Conservation (phyloP, 2,797 vertebrate genomes). For the Pipistrellus pipistrellus region DNA sequence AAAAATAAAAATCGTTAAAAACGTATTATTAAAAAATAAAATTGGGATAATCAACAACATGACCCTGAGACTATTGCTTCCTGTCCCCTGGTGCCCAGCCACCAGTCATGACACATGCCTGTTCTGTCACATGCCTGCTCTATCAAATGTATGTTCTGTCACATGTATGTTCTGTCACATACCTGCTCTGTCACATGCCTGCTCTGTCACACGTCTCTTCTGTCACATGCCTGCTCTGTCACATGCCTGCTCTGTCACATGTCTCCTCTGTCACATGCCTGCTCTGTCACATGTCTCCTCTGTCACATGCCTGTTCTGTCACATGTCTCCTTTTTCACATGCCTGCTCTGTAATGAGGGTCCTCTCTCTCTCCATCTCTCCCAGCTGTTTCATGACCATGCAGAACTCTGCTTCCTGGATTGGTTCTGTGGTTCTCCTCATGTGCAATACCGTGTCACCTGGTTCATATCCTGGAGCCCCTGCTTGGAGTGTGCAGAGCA, state of each 20-base stretch:
- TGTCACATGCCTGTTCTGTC: background rate
- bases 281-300: too few species aligned
- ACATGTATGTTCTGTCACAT: too few species aligned
- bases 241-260: too few species aligned
- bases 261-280: background rate
- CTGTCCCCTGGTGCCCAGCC: background rate
- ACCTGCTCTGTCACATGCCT: too few species aligned
- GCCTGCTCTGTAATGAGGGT: too few species aligned
- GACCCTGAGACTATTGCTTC: background rate
- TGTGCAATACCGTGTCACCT: constrained; percentile 92
- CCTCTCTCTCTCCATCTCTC: background rate
- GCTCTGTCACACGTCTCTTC: background rate
- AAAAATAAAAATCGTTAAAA: too few species aligned
- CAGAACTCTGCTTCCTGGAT: constrained; percentile 94
- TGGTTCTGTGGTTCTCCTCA: constrained; percentile 78
- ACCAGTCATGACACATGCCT: background rate
- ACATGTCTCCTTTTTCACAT: too few species aligned
- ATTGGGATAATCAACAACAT: rapidly evolving
- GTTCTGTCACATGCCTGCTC: background rate
- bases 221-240: too few species aligned
- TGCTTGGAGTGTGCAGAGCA: constrained; percentile 91
- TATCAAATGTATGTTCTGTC: too few species aligned
- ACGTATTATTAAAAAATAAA: too few species aligned
- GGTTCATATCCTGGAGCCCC: constrained; percentile 97
- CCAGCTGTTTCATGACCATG: constrained; percentile 89